A percentile compares a stretch with the other conserved stretches of the same genome.
phyloP scores from a whole-genome alignment of 2,797 vertebrate genomes.

The Ctenosaura bakeri region DNA sequence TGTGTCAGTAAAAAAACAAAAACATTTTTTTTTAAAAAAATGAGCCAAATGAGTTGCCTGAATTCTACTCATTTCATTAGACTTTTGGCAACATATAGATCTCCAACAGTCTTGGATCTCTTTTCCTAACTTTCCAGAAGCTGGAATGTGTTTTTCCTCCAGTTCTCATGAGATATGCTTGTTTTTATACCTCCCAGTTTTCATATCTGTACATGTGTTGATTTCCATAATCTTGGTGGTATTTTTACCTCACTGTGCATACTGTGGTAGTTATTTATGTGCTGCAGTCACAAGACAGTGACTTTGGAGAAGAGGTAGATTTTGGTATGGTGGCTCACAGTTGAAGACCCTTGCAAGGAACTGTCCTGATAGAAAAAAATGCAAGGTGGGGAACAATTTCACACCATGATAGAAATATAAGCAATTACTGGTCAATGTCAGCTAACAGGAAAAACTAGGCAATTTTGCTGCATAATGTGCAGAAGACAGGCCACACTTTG shows the following conservation, averaged over 20 bases:
- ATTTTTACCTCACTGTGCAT: not conserved
- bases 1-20: not conserved
- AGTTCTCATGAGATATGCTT: not conserved
- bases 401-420: not conserved
- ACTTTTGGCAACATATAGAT: not conserved
- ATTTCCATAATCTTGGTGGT: too few species aligned
- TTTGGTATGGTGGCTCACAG: not conserved
- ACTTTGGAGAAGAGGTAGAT: not conserved
- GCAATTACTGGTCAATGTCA: not conserved
- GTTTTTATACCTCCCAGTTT: not conserved
- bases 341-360: not conserved
- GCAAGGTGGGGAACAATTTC: not conserved
- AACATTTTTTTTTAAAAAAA: not conserved
- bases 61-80: conserved; percentile 4
- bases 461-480: not conserved
- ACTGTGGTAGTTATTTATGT: not conserved
- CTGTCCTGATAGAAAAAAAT: not conserved
- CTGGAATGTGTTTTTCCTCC: not conserved
- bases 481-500: not conserved
- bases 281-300: not conserved
- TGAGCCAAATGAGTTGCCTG: not conserved
- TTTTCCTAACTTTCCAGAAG: not conserved
- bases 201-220: not conserved
- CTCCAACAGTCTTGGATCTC: not conserved
- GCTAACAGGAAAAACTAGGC: not conserved